phyloP scores from a whole-genome alignment of 2,113 vertebrate species.

The Ailuropoda melanoleuca region DNA sequence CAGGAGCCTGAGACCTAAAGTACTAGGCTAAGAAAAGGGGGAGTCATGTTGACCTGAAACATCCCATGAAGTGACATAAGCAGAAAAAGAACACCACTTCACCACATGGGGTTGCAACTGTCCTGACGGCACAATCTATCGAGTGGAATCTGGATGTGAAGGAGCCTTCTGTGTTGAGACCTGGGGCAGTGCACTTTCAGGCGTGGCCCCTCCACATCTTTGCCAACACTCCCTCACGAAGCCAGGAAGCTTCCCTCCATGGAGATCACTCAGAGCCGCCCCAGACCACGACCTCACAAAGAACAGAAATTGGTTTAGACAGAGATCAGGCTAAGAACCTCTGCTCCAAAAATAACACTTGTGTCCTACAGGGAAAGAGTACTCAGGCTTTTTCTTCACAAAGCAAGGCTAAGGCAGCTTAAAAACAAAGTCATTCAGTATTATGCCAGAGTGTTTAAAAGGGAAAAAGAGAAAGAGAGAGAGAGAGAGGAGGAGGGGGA shows the following conservation, averaged over 20 bases:
- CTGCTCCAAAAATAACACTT: conserved; percentile 81
- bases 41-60: neutral
- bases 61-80: neutral
- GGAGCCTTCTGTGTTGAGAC: neutral
- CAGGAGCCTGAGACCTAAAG: neutral
- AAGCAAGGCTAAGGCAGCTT: conserved; percentile 53
- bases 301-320: conserved; percentile 75
- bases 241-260: neutral
- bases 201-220: neutral
- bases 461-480: neutral
- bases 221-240: neutral
- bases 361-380: conserved; percentile 40
- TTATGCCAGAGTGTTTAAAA: conserved; percentile 14
- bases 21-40: neutral
- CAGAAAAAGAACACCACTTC: neutral
- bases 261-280: neutral
- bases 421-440: conserved; percentile 69
- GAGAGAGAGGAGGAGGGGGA: rapidly evolving
- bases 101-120: neutral
- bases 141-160: neutral
- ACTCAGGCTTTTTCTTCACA: conserved; percentile 49
- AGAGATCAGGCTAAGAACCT: conserved; percentile 74
- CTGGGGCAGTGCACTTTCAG: neutral
- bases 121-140: neutral
- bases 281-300: conserved; percentile 48